Evolutionary conservation across 2,888 invertebrate genomes (phyloP).

Genomic region (Coenonympha glycerion): DNA sequence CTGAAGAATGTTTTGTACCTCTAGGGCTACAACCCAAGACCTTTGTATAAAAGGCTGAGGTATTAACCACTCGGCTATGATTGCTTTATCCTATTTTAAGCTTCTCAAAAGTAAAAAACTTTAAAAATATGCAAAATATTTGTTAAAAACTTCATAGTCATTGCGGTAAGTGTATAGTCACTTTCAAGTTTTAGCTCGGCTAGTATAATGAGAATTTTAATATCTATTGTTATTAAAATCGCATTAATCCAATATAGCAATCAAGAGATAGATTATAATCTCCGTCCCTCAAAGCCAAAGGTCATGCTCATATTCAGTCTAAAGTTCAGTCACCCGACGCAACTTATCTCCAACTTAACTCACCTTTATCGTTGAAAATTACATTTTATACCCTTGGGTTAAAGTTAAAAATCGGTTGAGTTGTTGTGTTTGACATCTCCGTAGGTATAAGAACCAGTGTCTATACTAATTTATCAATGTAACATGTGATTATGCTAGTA

Average conservation of each 20-base stretch:
- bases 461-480: constrained; percentile 9
- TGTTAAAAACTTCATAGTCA: no score
- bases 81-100: no score
- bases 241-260: constrained; percentile 5
- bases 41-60: no score
- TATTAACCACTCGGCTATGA: no score
- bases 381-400: neutral
- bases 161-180: no score
- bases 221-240: neutral
- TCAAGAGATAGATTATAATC: constrained; percentile 11
- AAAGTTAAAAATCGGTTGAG: neutral
- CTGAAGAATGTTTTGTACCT: no score
- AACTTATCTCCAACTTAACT: neutral
- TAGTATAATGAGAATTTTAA: no score
- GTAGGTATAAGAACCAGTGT: neutral
- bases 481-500: neutral
- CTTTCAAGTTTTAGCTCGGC: no score
- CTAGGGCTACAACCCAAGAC: no score
- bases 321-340: constrained; percentile 5
- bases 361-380: neutral
- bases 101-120: no score
- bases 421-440: neutral
- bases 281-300: constrained; percentile 2
- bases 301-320: constrained; percentile 8
- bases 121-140: no score